phyloP scores from a whole-genome alignment of 2,113 vertebrate genomes.

The Athene cunicularia region DNA sequence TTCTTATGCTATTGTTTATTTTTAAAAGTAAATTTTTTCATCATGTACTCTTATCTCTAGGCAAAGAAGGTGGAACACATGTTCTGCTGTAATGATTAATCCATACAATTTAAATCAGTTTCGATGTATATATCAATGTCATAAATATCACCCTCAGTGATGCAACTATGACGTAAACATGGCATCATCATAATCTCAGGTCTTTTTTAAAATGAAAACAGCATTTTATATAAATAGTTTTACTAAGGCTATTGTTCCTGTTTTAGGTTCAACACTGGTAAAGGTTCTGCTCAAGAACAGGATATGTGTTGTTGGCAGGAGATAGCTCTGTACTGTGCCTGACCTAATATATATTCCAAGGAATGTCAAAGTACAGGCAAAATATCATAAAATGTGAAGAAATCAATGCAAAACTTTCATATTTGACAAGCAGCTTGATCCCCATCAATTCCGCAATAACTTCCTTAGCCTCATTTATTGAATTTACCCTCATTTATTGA shows the following conservation, averaged over 20 bases:
- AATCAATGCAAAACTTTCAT: not conserved
- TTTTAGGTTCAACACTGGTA: not conserved
- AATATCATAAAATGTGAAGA: not conserved
- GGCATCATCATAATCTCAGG: not conserved
- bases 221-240: not conserved
- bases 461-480: not conserved
- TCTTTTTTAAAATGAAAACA: not conserved
- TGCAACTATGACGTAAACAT: not conserved
- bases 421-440: not conserved
- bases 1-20: not conserved
- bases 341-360: not conserved
- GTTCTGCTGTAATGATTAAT: not conserved
- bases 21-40: not conserved
- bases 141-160: not conserved
- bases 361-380: slow-evolving; percentile 10
- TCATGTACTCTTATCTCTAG: not conserved
- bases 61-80: not conserved
- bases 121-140: not conserved
- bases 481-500: not conserved
- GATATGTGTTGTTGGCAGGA: not conserved
- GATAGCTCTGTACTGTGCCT: not conserved
- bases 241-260: not conserved
- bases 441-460: not conserved
- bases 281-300: not conserved
- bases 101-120: not conserved